These are phyloP conservation scores for Eledona agricola DNA, from an alignment of 2,888 invertebrate species.

Conservation along the genomic window DNA sequence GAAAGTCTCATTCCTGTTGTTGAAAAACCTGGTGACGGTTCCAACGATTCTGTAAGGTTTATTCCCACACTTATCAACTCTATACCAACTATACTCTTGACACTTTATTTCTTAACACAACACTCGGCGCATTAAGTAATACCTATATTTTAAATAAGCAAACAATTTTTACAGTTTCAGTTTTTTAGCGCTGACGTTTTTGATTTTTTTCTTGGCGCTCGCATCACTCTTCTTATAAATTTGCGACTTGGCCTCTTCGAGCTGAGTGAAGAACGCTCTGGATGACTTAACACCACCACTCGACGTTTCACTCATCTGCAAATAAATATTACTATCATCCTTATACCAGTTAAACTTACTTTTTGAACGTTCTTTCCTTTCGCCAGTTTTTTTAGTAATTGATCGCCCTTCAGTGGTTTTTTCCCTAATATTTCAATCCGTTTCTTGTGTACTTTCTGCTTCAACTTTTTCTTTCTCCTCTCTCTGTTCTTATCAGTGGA, in stretches of 20 bases:
- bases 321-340: conserved; percentile 35
- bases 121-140: too few relatives aligned
- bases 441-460: conserved; percentile 67
- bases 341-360: conserved; percentile 61
- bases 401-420: background rate
- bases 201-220: conserved; percentile 47
- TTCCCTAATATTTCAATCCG: conserved; percentile 60
- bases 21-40: too few relatives aligned
- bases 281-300: conserved; percentile 73
- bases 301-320: conserved; percentile 63
- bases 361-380: conserved; percentile 73
- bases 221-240: conserved; percentile 66
- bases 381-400: conserved; percentile 69
- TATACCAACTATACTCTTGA: too few relatives aligned
- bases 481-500: conserved; percentile 90
- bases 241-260: conserved; percentile 74
- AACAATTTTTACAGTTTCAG: conserved; percentile 66
- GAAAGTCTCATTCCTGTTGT: conserved; percentile 19
- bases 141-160: too few relatives aligned
- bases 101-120: too few relatives aligned
- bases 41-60: too few relatives aligned
- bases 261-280: conserved; percentile 84
- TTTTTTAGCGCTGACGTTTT: conserved; percentile 66
- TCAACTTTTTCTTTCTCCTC: conserved; percentile 84
- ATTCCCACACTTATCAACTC: too few relatives aligned